Evolutionary conservation across 2,888 invertebrate genomes (phyloP).

Genomic region (Dryocosmus kuriphilus): DNA sequence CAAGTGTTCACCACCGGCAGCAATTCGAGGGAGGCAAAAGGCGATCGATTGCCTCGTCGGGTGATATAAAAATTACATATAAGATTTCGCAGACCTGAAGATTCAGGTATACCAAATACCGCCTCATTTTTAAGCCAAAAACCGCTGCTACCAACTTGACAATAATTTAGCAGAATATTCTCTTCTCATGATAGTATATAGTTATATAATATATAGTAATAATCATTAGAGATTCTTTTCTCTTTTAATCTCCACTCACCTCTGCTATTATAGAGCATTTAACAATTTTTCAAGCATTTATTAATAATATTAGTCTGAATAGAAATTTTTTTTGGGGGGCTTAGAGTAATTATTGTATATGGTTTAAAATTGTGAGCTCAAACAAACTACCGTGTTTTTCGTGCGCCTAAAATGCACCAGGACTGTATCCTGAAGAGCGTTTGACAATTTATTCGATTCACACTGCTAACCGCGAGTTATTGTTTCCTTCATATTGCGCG

Average conservation of each 20-base stretch:
- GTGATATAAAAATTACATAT: slow-evolving; percentile 19
- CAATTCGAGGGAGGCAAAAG: slow-evolving; percentile 5
- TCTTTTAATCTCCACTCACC: no score
- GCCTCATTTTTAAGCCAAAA: background rate
- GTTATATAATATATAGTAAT: background rate
- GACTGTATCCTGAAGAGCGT: background rate
- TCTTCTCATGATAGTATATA: background rate
- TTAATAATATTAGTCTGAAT: background rate
- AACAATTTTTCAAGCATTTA: background rate
- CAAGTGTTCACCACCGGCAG: slow-evolving; percentile 13
- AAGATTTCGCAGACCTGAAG: background rate
- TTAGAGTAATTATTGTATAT: background rate
- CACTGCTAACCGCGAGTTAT: background rate
- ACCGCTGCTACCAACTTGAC: background rate
- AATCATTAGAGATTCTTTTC: background rate
- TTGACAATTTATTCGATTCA: background rate
- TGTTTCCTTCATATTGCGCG: slow-evolving; percentile 23
- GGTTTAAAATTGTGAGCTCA: background rate
- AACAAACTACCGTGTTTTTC: background rate
- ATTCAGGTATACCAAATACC: slow-evolving; percentile 3
- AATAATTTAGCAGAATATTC: background rate
- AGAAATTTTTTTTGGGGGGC: background rate
- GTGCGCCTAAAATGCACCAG: background rate
- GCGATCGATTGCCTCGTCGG: slow-evolving; percentile 5
- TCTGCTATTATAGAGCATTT: background rate